Conservation (phyloP, 2,113 vertebrate genomes). For the Rutilus rutilus region DNA sequence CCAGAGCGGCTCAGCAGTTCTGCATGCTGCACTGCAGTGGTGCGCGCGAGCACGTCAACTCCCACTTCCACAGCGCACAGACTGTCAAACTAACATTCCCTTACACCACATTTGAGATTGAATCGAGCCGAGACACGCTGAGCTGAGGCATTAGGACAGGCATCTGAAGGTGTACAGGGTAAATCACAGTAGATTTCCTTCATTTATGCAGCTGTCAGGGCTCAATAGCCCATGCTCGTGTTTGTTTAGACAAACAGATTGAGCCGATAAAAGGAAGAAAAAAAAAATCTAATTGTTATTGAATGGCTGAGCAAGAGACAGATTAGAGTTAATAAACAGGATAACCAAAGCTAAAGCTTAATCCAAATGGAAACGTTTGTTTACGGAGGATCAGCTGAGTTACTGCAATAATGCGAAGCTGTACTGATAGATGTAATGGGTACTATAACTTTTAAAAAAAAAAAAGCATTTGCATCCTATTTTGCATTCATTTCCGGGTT, state of each 20-base stretch:
- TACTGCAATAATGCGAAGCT: not conserved
- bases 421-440: not conserved
- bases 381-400: not conserved
- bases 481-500: not conserved
- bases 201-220: constrained; percentile 24
- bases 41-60: not conserved
- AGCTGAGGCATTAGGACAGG: not conserved
- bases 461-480: not conserved
- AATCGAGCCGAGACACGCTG: not conserved
- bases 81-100: not conserved
- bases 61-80: not conserved
- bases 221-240: not conserved
- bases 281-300: not conserved
- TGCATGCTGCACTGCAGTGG: constrained; percentile 52
- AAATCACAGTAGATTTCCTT: constrained; percentile 2
- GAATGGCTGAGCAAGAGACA: not conserved
- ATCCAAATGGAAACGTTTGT: not conserved
- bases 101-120: not conserved
- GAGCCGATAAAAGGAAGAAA: not conserved
- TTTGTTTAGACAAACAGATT: constrained; percentile 17
- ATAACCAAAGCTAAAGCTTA: not conserved
- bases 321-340: not conserved
- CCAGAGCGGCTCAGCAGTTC: constrained; percentile 23
- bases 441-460: too few relatives aligned
- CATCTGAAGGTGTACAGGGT: not conserved